Evolutionary conservation across 1,140 invertebrate species (phyloP), one percentile per base, ranked within the genome.

Genomic region (Saccostrea cuccullata): DNA sequence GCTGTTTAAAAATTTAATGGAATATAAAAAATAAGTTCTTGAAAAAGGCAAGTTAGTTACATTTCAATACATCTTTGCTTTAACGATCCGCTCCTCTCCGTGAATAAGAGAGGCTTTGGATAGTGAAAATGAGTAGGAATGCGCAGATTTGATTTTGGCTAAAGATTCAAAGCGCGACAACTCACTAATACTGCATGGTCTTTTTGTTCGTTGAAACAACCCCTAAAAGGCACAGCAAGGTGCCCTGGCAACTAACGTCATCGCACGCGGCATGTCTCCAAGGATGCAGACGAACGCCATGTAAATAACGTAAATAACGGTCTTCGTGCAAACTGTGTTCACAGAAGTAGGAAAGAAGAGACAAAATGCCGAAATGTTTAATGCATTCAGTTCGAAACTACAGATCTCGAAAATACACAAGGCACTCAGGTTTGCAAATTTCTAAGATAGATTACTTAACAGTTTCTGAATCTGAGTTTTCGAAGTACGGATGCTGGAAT

Each of bases 261-360:
- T 60, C 56, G 40, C 89, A 84, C 85, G 86, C 86, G 85, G n/a
- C 77, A 40, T 17, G 6, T 17, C 82, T 26, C 73, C 56, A 73
- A 86, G 58, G 73, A 56, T 88, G 87, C 86, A 90, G 86, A 88
- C 86, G 86, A 82, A 88, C 89, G 87, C 87, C 89, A 90, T 88
- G 84, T 88, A 88, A 88, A 88, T 87, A 88, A 90, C 85, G 82
- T 60, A 23, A 40, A n/a, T 6, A 85, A 73, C 23, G 20, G 6
- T 26, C 9, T 56, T 47, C 47, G 47, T 47, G 47, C 47, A 9
- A 36, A 47, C 9, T 47, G 47, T 47, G 47, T 47, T 47, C 47
- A 47, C 47, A 47, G 47, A 47, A 47, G 47, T 3, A 47, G 47
- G 9, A 60, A 13, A 23, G 23, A 23, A 23, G 12, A n/a, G 36